These are phyloP conservation scores for Columbina picui DNA, from an alignment of 2,113 vertebrate genomes.

Conservation along the genomic window DNA sequence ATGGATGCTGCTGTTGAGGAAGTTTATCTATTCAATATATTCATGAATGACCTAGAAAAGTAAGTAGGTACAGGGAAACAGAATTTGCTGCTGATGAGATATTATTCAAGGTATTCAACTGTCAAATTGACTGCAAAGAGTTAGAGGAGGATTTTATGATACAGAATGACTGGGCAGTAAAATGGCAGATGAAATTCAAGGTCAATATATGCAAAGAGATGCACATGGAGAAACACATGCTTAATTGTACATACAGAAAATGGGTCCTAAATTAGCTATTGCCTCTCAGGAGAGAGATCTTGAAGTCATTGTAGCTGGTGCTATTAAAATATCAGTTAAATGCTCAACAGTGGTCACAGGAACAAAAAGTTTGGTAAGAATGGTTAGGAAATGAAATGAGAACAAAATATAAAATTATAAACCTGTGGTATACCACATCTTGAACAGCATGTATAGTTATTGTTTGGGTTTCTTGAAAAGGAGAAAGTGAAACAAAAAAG, in stretches of 20 bases:
- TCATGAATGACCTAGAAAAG: constrained; percentile 47
- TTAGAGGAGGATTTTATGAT: constrained; percentile 7
- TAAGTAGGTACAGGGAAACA: neutral
- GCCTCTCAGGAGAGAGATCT: constrained; percentile 45
- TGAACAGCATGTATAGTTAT: neutral
- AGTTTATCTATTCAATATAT: neutral
- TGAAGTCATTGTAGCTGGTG: constrained; percentile 17
- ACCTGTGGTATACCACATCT: neutral
- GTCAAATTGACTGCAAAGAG: neutral
- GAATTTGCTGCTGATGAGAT: neutral
- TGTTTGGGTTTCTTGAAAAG: neutral
- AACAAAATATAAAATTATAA: neutral
- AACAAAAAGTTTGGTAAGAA: neutral
- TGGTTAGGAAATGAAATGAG: neutral
- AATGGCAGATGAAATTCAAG: constrained; percentile 55
- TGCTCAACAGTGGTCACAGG: neutral
- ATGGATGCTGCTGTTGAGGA: neutral
- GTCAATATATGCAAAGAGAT: constrained; percentile 64
- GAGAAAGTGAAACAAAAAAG: neutral
- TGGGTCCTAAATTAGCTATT: constrained; percentile 48
- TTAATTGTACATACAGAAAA: constrained; percentile 43
- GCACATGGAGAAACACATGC: constrained; percentile 42
- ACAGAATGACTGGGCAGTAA: constrained; percentile 48
- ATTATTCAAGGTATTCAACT: constrained; percentile 5
- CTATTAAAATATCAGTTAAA: constrained; percentile 19